These are phyloP conservation scores for Rhynchotus rufescens DNA, from an alignment of 2,797 vertebrate species.

Conservation along the genomic window DNA sequence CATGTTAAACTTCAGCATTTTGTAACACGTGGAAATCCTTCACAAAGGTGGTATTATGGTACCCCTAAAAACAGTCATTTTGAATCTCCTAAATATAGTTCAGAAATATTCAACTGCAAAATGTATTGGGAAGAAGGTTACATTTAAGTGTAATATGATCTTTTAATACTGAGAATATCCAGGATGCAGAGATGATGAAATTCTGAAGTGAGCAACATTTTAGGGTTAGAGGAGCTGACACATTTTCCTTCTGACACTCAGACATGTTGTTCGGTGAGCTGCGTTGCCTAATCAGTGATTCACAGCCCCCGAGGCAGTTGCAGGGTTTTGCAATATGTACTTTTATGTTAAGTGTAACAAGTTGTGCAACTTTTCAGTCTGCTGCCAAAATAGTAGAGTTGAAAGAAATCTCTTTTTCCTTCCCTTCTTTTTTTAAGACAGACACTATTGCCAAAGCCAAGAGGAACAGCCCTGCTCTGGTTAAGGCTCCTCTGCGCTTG, in stretches of 20 bases:
- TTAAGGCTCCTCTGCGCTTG: not conserved
- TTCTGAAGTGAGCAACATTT: not conserved
- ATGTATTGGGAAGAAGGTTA: not conserved
- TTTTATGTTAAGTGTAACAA: not conserved
- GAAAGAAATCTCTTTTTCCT: not conserved
- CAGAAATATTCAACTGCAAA: too few relatives aligned
- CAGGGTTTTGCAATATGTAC: not conserved
- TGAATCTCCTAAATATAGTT: not conserved
- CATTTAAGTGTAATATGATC: too few relatives aligned
- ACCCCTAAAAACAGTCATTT: too few relatives aligned
- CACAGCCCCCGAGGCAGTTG: not conserved
- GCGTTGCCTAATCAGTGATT: not conserved
- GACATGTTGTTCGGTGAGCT: not conserved
- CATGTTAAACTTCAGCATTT: not conserved
- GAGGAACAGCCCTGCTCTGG: accelerated
- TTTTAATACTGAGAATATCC: not conserved
- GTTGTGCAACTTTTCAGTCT: not conserved
- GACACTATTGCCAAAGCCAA: not conserved
- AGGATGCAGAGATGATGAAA: not conserved
- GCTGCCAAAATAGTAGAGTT: not conserved
- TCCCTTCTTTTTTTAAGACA: not conserved
- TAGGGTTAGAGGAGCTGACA: not conserved
- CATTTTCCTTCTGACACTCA: not conserved
- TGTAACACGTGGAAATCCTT: not conserved
- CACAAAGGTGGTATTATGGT: not conserved